A percentile compares a stretch with the other conserved stretches of the same genome.
These are phyloP conservation scores for Rhinoraja longicauda DNA, from an alignment of 2,797 vertebrate species.

Conservation along the genomic window DNA sequence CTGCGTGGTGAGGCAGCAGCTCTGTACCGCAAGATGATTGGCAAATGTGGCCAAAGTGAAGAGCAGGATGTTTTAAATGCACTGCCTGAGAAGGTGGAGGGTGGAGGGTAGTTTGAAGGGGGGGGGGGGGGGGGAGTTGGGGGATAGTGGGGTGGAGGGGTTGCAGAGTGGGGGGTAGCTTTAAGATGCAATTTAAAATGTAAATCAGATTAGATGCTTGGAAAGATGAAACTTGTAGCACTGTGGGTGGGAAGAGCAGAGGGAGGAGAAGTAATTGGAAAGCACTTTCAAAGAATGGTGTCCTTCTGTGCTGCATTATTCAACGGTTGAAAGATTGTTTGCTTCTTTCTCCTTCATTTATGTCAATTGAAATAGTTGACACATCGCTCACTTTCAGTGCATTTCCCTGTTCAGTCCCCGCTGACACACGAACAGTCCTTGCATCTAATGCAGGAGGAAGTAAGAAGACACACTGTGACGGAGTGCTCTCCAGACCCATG, in stretches of 20 bases:
- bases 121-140: no score
- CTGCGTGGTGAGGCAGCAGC: no score
- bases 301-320: not conserved
- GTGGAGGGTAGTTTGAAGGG: not conserved
- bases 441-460: not conserved
- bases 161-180: not conserved
- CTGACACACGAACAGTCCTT: not conserved
- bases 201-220: not conserved
- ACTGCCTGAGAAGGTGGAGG: not conserved
- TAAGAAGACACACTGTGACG: not conserved
- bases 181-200: not conserved
- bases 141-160: no score
- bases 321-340: not conserved
- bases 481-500: not conserved
- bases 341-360: not conserved
- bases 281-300: not conserved
- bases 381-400: not conserved
- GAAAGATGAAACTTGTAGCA: not conserved
- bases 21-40: not conserved
- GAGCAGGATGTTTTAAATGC: not conserved
- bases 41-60: not conserved
- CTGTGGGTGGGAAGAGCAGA: not conserved
- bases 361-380: not conserved
- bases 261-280: not conserved
- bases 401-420: not conserved